Percentiles rank a stretch among this genome's conserved stretches.
phyloP scores from a whole-genome alignment of 2,113 vertebrate species.

The Eptesicus fuscus region DNA sequence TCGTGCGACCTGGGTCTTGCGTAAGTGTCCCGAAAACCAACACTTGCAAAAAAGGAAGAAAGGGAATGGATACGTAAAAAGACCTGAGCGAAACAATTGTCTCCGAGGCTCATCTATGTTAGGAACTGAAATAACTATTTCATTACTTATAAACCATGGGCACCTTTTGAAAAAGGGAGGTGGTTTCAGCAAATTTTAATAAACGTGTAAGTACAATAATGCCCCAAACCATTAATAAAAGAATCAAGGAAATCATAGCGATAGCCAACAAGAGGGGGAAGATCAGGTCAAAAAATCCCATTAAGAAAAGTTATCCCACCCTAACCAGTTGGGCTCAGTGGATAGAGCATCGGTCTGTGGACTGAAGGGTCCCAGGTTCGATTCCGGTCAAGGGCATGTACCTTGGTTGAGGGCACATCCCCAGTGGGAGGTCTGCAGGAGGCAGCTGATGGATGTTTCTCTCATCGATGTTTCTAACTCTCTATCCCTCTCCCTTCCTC shows the following conservation, averaged over 20 bases:
- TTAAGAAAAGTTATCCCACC: neutral
- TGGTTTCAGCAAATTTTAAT: neutral
- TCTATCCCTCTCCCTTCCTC: no score
- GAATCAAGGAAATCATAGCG: neutral
- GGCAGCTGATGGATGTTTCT: no score
- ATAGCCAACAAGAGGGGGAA: neutral
- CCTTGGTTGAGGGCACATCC: no score
- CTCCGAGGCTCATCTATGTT: neutral
- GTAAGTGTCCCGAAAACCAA: neutral
- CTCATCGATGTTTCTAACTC: no score
- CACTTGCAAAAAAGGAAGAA: neutral
- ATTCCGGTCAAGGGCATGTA: no score
- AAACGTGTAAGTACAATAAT: neutral
- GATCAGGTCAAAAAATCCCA: neutral
- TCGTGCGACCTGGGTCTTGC: neutral
- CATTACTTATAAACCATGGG: neutral
- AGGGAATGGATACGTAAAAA: neutral
- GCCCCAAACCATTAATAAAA: neutral
- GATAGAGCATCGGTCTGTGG: no score
- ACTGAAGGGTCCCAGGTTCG: no score
- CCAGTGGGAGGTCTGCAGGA: no score
- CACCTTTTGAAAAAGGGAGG: neutral
- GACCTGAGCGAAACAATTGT: neutral
- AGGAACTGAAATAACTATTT: neutral
- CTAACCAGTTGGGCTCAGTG: no score